A percentile compares a stretch with the other conserved stretches of the same genome.
These are phyloP conservation scores for Cichlasoma orientale DNA, from an alignment of 2,797 vertebrate species.

Conservation along the genomic window DNA sequence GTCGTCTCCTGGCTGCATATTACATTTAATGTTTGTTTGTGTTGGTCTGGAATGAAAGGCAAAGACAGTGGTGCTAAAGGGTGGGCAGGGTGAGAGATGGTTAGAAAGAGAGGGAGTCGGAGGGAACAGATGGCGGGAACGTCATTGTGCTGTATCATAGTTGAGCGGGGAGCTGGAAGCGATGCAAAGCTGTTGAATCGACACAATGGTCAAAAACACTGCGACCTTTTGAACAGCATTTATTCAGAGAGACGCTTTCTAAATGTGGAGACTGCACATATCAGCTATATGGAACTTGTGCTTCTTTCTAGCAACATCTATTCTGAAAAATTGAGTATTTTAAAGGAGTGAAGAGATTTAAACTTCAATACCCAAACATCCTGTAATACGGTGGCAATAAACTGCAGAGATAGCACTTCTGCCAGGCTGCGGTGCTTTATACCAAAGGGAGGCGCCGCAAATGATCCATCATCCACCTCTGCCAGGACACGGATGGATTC, in stretches of 20 bases:
- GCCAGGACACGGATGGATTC: slow-evolving; percentile 7
- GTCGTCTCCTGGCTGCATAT: slow-evolving; percentile 5
- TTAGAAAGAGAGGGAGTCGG: slow-evolving; percentile 9
- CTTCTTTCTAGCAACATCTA: background rate
- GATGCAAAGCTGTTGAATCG: slow-evolving; percentile 28
- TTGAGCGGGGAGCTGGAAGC: slow-evolving; percentile 33
- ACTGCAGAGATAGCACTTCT: slow-evolving; percentile 43
- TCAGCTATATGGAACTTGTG: background rate
- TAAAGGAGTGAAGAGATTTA: slow-evolving; percentile 36
- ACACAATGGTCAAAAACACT: slow-evolving; percentile 36
- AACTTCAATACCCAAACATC: slow-evolving; percentile 29
- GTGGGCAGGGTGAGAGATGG: background rate
- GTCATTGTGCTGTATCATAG: slow-evolving; percentile 39
- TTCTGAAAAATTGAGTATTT: slow-evolving; percentile 9
- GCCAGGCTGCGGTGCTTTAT: slow-evolving; percentile 15
- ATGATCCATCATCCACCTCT: background rate
- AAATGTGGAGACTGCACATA: background rate
- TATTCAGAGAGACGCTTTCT: slow-evolving; percentile 24
- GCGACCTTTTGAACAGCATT: slow-evolving; percentile 57
- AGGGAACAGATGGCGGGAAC: slow-evolving; percentile 53
- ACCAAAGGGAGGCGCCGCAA: slow-evolving; percentile 8
- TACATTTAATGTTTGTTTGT: slow-evolving; percentile 24
- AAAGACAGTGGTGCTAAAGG: slow-evolving; percentile 1
- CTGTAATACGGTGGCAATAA: slow-evolving; percentile 30
- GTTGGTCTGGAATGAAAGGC: slow-evolving; percentile 24